phyloP scores from a whole-genome alignment of 2,113 vertebrate genomes.

The Athene noctua region DNA sequence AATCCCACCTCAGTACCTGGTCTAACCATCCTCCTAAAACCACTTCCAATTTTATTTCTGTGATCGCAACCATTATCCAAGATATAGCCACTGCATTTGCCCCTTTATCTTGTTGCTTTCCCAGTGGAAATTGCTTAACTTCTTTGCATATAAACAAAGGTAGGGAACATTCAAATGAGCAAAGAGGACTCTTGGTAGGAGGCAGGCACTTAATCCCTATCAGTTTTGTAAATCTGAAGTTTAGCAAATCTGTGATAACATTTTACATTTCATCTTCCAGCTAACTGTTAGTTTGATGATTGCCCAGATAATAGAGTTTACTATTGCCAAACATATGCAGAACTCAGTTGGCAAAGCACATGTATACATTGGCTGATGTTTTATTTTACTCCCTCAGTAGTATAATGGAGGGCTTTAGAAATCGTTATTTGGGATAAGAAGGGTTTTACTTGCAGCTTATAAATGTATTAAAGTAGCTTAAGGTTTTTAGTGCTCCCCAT shows the following conservation, averaged over 20 bases:
- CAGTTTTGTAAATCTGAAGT: background rate
- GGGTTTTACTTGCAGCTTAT: constrained; percentile 28
- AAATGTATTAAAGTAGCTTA: constrained; percentile 37
- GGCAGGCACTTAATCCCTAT: background rate
- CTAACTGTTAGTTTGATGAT: background rate
- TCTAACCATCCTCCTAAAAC: background rate
- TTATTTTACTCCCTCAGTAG: constrained; percentile 7
- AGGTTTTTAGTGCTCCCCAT: constrained; percentile 28
- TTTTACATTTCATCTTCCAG: background rate
- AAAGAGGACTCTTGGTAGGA: background rate
- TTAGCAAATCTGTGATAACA: background rate
- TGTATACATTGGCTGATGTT: constrained; percentile 30
- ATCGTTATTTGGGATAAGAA: constrained; percentile 36
- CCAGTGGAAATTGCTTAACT: background rate
- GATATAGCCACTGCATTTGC: background rate
- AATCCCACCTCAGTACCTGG: background rate
- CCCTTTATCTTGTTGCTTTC: background rate
- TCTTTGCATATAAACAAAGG: background rate
- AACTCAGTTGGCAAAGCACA: background rate
- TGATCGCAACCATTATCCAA: background rate
- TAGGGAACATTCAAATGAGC: background rate
- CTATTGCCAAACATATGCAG: background rate
- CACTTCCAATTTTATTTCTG: background rate
- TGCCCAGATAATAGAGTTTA: background rate
- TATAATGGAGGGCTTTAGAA: constrained; percentile 12